Evolutionary conservation across 2,113 vertebrate genomes (phyloP), one percentile per base, ranked within the genome.

Genomic region (Puffinus mauretanicus): DNA sequence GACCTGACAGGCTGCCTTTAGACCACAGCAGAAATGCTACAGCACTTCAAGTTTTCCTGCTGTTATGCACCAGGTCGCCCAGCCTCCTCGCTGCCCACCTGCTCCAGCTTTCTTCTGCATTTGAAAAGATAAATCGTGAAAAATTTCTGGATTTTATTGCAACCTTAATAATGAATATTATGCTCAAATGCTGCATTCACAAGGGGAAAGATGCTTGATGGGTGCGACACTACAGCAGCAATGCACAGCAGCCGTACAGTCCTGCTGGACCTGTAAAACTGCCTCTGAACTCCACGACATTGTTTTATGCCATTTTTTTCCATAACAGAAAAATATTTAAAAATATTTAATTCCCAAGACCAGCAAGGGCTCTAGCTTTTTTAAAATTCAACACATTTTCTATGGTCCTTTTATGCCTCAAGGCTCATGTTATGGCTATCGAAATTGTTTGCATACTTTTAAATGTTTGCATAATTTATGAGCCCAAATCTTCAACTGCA

Each of bases 41-140:
- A 58, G 22, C 25, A 9, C 26, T 27, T 12, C 0, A 6, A 25
- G 20, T 52, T 64, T 16, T n/a, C 40, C 42, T 38, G 42, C 40
- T 51, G 21, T 38, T 19, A 20, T 0, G 6, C 40, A 25, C 13
- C 67, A 42, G 30, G 34, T 24, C 4, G 1, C 30, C 11, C 38
- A 47, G 27, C 6, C 70, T 32, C 40, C 38, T 51, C 16, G 0
- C 47, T 61, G 46, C n/a, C 55, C 2, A 8, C 26, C 64, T 34
- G 32, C 64, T 38, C 60, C 60, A 44, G 60, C 30, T 22, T n/a
- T 5, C 72, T 29, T 18, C 52, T 73, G 60, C 47, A 15, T 46
- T n/a, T 32, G 34, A 29, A 88, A 58, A 36, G 42, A 29, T 32
- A 67, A 65, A 64, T 17, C 38, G 11, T 6, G 51, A 29, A 34